Percentiles rank a stretch among this genome's conserved stretches.
Conservation (phyloP, 2,113 vertebrate species). For the Varanus komodoensis region DNA sequence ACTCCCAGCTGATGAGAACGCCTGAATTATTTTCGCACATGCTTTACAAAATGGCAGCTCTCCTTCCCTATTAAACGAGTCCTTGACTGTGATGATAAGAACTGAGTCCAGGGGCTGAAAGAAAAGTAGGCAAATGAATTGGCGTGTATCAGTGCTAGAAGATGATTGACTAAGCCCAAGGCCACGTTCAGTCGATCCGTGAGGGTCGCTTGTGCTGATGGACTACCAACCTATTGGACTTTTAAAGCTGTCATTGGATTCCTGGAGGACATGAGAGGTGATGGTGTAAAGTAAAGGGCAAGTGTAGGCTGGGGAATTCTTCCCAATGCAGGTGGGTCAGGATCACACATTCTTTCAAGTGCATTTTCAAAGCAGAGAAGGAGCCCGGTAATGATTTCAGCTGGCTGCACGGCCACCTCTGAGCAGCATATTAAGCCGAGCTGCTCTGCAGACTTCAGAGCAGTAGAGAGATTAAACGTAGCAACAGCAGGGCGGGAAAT, state of each 20-base stretch:
- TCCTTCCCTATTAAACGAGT: neutral
- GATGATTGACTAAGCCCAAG: slow-evolving; percentile 9
- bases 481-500: slow-evolving; percentile 55
- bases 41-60: neutral
- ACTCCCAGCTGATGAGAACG: neutral
- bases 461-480: slow-evolving; percentile 59
- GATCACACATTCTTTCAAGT: slow-evolving; percentile 32
- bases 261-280: slow-evolving; percentile 24
- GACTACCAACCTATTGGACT: slow-evolving; percentile 42
- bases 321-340: neutral
- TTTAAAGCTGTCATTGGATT: slow-evolving; percentile 48
- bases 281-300: slow-evolving; percentile 33
- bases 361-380: slow-evolving; percentile 38
- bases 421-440: slow-evolving; percentile 37
- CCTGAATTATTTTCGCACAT: neutral
- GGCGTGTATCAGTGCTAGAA: slow-evolving; percentile 33
- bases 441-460: slow-evolving; percentile 40
- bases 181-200: slow-evolving; percentile 22
- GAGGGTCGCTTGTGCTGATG: slow-evolving; percentile 51
- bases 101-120: neutral
- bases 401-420: slow-evolving; percentile 46
- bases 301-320: slow-evolving; percentile 44
- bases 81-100: neutral
- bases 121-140: slow-evolving; percentile 3
- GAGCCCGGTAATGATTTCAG: slow-evolving; percentile 66